Percentiles rank a stretch among this genome's conserved stretches.
phyloP scores from a whole-genome alignment of 2,113 vertebrate genomes.

The Dipodomys ordii region DNA sequence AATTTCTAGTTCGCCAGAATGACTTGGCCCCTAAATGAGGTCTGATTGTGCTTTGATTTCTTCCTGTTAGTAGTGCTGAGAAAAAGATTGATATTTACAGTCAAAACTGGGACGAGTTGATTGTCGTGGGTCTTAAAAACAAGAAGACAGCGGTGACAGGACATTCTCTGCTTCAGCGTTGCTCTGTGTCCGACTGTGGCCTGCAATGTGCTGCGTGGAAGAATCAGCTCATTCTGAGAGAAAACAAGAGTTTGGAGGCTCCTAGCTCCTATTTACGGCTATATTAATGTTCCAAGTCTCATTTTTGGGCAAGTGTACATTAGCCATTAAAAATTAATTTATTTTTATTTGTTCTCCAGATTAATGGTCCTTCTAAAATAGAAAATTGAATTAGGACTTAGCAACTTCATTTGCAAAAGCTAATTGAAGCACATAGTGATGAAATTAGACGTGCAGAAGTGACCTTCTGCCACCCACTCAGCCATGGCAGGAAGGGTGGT shows the following conservation, averaged over 20 bases:
- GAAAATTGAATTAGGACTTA: conserved; percentile 70
- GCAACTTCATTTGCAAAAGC: conserved; percentile 66
- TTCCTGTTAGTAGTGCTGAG: conserved; percentile 29
- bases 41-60: conserved; percentile 58
- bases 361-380: conserved; percentile 73
- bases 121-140: neutral
- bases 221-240: neutral
- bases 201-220: neutral
- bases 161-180: neutral
- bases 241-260: conserved; percentile 5
- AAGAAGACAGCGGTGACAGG: neutral
- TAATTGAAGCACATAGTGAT: conserved; percentile 71
- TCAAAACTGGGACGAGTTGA: conserved; percentile 14
- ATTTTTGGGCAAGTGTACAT: conserved; percentile 66
- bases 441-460: conserved; percentile 71
- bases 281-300: conserved; percentile 50
- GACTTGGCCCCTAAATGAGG: neutral
- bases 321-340: conserved; percentile 76
- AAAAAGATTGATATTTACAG: neutral
- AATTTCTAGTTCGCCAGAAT: conserved; percentile 62
- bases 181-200: conserved; percentile 9
- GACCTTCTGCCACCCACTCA: conserved; percentile 34
- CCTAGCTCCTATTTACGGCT: conserved; percentile 48
- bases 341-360: conserved; percentile 76
- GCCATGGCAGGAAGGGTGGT: conserved; percentile 15